A percentile compares a stretch with the other conserved stretches of the same genome.
Evolutionary conservation across 2,113 vertebrate species (phyloP).

Genomic region (Elephantulus edwardii): DNA sequence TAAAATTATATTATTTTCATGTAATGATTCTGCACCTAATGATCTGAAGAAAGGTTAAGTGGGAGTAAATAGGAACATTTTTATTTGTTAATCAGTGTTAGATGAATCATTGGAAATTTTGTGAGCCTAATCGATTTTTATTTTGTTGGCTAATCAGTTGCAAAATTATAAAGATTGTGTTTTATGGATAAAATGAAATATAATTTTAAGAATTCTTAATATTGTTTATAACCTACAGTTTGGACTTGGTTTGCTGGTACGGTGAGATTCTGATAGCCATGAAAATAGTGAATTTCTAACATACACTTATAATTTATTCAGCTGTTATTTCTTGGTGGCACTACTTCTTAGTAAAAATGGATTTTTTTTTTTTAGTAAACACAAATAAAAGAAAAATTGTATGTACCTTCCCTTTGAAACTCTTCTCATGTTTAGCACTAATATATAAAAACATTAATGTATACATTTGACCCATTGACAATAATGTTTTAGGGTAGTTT

Average conservation of each 20-base stretch:
- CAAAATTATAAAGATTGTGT: slow-evolving; percentile 13
- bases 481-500: background rate
- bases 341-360: slow-evolving; percentile 12
- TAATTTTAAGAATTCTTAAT: background rate
- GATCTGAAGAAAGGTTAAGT: slow-evolving; percentile 5
- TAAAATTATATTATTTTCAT: background rate
- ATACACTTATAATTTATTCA: background rate
- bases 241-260: background rate
- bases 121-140: background rate
- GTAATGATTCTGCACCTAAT: background rate
- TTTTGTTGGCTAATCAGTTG: background rate
- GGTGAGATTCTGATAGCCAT: background rate
- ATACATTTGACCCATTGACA: background rate
- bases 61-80: background rate
- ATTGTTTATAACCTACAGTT: slow-evolving; percentile 22
- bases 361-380: slow-evolving; percentile 26
- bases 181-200: slow-evolving; percentile 8
- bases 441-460: background rate
- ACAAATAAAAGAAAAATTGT: slow-evolving; percentile 24
- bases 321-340: background rate
- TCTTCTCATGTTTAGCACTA: background rate
- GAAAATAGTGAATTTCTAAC: background rate
- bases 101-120: background rate
- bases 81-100: slow-evolving; percentile 30
- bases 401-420: background rate